Evolutionary conservation across 1,140 invertebrate species (phyloP), one percentile per base, ranked within the genome.

Genomic region (Agraylea sexmaculata): DNA sequence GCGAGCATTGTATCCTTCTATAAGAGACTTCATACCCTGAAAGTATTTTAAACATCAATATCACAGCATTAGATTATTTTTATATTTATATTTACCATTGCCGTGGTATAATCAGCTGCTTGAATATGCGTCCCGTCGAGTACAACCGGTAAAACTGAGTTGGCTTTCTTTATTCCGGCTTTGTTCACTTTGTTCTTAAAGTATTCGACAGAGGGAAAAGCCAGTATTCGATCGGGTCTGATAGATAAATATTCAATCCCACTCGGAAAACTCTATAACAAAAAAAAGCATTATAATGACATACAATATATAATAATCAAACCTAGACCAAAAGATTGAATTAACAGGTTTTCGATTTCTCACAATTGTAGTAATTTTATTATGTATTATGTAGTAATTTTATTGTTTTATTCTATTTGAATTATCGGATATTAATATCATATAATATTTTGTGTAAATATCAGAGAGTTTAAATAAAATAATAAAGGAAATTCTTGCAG

Each of bases 191-290:
- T 69, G 25, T 74, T 68, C 38, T 81, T 69, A 6, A 88, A 72
- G 54, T 82, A 85, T 54, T 87, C 84, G 11, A 82, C 80, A 17
- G 79, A 81, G 11, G 82, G 80, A 59, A 84, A 85, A 2, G 73
- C 69, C 8, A 85, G 62, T 56, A 77, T 80, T 50, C 80, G 69
- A 56, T 83, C 80, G 17, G 80, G 78, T 2, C 72, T 78, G 39
- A 80, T 77, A 38, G 78, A 59, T 30, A 81, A 58, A 62, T 83
- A 82, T 48, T 78, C 71, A 47, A 68, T 69, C 15, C 77, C 78
- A 15, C 47, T 46, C 17, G 47, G 47, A 17, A 43, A 30, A 22
- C 47, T 49, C 47, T 49, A 30, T 4, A 45, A 49, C n/a, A n/a
- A n/a, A n/a, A n/a, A n/a, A n/a, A n/a, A n/a, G n/a, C n/a, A n/a